Evolutionary conservation across 1,140 invertebrate genomes (phyloP).

Genomic region (Pogonomyrmex californicus): DNA sequence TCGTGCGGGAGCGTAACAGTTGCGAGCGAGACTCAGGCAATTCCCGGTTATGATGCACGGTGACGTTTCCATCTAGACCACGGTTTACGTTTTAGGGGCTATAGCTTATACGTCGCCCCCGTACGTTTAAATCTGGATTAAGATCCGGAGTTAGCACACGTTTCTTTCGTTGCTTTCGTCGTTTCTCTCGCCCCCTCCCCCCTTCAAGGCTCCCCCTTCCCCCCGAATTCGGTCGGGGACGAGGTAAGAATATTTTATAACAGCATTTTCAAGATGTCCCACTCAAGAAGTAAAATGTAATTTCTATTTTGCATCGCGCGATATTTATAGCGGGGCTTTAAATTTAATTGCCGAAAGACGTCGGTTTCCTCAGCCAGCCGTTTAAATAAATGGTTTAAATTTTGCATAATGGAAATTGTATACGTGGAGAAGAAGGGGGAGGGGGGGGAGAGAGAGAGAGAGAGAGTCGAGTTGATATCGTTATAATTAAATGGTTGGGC

Average conservation of each 20-base stretch:
- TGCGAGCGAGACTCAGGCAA: constrained; percentile 34
- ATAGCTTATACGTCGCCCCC: constrained; percentile 4
- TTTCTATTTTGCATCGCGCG: neutral
- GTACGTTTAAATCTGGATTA: constrained; percentile 61
- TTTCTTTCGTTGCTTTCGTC: constrained; percentile 28
- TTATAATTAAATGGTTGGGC: constrained; percentile 31
- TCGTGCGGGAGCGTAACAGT: constrained; percentile 19
- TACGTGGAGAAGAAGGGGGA: too few species aligned
- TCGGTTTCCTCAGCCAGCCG: neutral
- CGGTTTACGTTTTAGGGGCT: constrained; percentile 48
- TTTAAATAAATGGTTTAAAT: constrained; percentile 25
- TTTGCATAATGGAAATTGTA: constrained; percentile 36
- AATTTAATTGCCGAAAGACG: neutral
- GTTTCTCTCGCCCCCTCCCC: too few species aligned
- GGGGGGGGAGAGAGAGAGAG: too few species aligned
- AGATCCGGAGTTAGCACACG: constrained; percentile 30
- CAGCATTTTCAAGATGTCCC: neutral
- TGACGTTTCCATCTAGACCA: constrained; percentile 43
- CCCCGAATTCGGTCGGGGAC: neutral
- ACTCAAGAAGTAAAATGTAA: constrained; percentile 1
- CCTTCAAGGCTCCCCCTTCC: too few species aligned
- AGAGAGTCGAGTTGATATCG: constrained; percentile 26
- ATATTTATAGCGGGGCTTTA: neutral
- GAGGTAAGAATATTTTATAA: neutral
- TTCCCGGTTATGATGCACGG: constrained; percentile 47